Conservation (phyloP, 2,113 vertebrate species). For the Tringa solitaria region DNA sequence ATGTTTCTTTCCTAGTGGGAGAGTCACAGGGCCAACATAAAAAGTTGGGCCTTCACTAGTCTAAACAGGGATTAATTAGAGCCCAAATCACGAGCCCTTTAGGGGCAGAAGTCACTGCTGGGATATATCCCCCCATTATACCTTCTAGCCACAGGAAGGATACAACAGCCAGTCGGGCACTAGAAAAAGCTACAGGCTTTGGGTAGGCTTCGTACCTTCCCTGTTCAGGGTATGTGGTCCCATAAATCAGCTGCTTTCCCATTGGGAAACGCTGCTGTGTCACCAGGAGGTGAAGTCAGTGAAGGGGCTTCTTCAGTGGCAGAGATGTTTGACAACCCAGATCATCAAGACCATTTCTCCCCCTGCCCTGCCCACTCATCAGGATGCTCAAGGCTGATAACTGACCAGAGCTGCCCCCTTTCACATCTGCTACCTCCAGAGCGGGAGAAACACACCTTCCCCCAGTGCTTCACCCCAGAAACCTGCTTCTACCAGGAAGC, state of each 20-base stretch:
- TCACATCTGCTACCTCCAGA: not conserved
- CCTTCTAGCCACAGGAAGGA: not conserved
- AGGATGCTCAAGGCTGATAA: not conserved
- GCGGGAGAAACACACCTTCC: not conserved
- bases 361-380: not conserved
- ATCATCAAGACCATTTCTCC: not conserved
- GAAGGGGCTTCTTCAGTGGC: not conserved
- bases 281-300: not conserved
- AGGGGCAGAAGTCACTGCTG: not conserved
- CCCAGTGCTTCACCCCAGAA: not conserved
- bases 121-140: not conserved
- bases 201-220: not conserved
- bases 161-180: not conserved
- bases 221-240: not conserved
- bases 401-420: not conserved
- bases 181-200: constrained; percentile 4
- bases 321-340: not conserved
- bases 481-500: not conserved
- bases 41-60: constrained; percentile 7
- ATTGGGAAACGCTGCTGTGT: not conserved
- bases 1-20: not conserved
- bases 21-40: not conserved
- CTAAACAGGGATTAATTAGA: constrained; percentile 6
- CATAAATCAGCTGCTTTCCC: not conserved
- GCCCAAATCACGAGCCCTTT: not conserved